Base-by-base conservation (phyloP, 1,140 invertebrate genomes). In the Drosophila auraria region DNA sequence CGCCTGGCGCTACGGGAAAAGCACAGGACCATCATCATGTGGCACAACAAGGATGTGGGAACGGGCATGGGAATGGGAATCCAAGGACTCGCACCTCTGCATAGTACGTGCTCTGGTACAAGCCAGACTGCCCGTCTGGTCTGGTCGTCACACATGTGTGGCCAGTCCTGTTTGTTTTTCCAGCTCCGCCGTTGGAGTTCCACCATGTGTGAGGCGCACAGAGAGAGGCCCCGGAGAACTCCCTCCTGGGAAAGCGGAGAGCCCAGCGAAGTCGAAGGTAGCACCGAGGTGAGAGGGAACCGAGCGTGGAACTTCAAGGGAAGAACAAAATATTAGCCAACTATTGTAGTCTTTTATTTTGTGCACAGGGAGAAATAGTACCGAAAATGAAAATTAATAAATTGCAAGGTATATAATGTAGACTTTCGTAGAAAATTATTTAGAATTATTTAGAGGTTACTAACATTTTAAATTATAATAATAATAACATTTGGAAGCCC, bases 1-100 rank as follows among this genome's bases (percentile, higher is more conserved):
- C 83, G 80, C 80, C 83, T 84, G 86, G 86, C 86, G 86, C 86
- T 90, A 91, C 79, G 86, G 86, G 86, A 82, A 90, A 90, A 82
- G 82, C 82, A 82, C 86, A 89, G 54, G 47, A 47, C 40, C 36
- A 40, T 68, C 53, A 83, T 81, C 87, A 87, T 91, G 69, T 90
- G 86, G 72, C 63, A 87, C 58, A 69, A 62, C 65, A 78, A 60
- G 75, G 66, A 51, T 71, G 40, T 60, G 54, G 53, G 25, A 70
- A 75, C n/a, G 20, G 25, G 49, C 25, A 38, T 47, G 63, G 60
- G 30, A 62, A 70, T 74, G 73, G 75, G 50, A 69, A 71, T 73
- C 69, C 59, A 73, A 72, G 47, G 60, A 60, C 69, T 82, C 82
- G 82, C 87, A 90, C 76, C 82, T 90, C 74, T 79, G 71, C 45